Evolutionary conservation across 2,113 vertebrate species (phyloP), one percentile per base, ranked within the genome.

Genomic region (Tretioscincus oriximinensis): DNA sequence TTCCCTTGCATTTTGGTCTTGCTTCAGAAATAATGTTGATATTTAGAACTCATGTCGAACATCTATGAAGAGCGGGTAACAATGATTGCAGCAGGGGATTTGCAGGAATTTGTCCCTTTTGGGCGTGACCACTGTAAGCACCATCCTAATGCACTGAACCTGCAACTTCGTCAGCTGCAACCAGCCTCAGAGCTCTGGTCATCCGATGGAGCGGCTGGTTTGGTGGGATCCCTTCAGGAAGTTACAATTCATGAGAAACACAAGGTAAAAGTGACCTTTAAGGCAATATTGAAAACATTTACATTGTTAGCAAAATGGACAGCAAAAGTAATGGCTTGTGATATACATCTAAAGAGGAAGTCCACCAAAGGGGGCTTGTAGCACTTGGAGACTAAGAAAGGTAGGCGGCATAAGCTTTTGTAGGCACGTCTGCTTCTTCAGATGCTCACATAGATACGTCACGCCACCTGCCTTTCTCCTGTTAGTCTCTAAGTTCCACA

Each of bases 11-110:
- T 88, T 68, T 88, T 90, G 89, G 77, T 86, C 86, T 89, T 82
- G 61, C 70, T 81, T 7, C 89, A 96, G 97, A 98, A 99, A 99
- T 99, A 99, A 99, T 99, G 98, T 97, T 98, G 98, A 99, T 98
- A 99, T 97, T 96, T 96, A 96, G 96, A 96, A 97, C 97, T 97
- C 98, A 99, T 99, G 98, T 99, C 98, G 98, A 97, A 98, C 96
- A 95, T 97, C 95, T 97, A 95, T 99, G 98, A 99, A 97, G 98
- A 99, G 96, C 97, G 96, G 97, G 97, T 96, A 96, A 98, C 96
- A 89, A 99, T 99, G 98, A 99, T 99, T 92, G 97, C 98, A 95
- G 98, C 97, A 94, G 96, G 98, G 95, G 98, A 99, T 96, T 96
- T 97, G 97, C 97, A 99, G 97, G 97, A 97, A 95, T 99, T 99